Evolutionary conservation across 2,797 vertebrate species (phyloP), one percentile per base, ranked within the genome.

Genomic region (Hippopotamyrus pictus): DNA sequence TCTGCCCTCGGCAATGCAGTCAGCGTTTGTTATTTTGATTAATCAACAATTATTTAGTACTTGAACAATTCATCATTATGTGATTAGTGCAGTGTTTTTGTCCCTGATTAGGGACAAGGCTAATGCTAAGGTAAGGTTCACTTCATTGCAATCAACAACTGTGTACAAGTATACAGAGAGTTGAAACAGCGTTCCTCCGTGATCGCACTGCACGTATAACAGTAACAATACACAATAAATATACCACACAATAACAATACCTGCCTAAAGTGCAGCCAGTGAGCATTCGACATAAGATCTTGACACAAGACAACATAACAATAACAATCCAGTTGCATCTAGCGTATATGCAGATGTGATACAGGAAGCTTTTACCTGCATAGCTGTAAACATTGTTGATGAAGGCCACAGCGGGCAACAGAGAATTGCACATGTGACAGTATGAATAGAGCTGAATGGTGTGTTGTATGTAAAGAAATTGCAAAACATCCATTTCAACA

Each of bases 21-120:
- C 33, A 17, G 33, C 5, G 5, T 37, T 41, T 76, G 29, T 12
- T 79, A 41, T 79, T 44, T 79, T 41, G 37, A 41, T 76, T 44
- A 76, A 76, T 44, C 37, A 79, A 44, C 33, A 44, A n/a, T 44
- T 79, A 44, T 41, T 76, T 44, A 33, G 65, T 37, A 33, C 25
- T 69, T 69, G 62, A 69, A 69, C 62, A 69, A 69, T 69, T 69
- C 65, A 69, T 69, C 62, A 79, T 79, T 44, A 79, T 79, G 73
- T 79, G 73, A 79, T 44, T 79, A 19, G 33, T 41, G 1, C 69
- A n/a, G 14, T 79, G 73, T 41, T 69, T 29, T 33, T 69, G 65
- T 69, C 29, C 29, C 29, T 69, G 65, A 69, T 29, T 14, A 33
- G 65, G 25, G 29, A 14, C 4, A 33, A 37, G 65, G n/a, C 6